Conservation (phyloP, 2,113 vertebrate genomes). For the Heterotilapia buettikoferi region DNA sequence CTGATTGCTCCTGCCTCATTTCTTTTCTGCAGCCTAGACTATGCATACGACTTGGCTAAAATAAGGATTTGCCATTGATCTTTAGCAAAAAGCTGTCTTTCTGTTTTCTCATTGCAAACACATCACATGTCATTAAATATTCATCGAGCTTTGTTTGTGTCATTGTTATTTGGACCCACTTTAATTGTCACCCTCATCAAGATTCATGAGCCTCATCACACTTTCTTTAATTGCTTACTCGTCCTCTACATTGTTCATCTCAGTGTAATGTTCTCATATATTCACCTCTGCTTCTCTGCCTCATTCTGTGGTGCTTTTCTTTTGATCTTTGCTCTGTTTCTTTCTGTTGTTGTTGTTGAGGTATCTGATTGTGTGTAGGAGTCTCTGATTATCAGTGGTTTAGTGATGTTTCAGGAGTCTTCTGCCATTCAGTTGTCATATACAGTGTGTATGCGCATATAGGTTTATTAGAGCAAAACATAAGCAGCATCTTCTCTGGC, state of each 20-base stretch:
- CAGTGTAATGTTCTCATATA: neutral
- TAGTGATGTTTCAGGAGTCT: neutral
- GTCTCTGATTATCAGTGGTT: neutral
- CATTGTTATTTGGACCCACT: slow-evolving; percentile 13
- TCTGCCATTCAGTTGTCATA: neutral
- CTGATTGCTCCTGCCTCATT: neutral
- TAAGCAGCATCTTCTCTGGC: neutral
- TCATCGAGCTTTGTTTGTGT: neutral
- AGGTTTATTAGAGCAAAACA: neutral
- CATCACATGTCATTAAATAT: neutral
- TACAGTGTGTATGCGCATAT: neutral
- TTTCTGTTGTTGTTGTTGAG: neutral
- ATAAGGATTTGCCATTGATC: neutral
- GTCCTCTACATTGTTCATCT: neutral
- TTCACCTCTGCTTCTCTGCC: neutral
- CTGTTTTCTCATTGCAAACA: neutral
- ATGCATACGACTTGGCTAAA: neutral
- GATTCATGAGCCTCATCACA: slow-evolving; percentile 20
- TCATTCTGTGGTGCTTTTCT: neutral
- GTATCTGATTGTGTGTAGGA: neutral
- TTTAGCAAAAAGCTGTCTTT: neutral
- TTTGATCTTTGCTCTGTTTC: neutral
- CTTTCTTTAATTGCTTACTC: slow-evolving; percentile 30
- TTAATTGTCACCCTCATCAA: slow-evolving; percentile 34
- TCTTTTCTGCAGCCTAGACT: neutral